A percentile compares a stretch with the other conserved stretches of the same genome.
Evolutionary conservation across 2,113 vertebrate species (phyloP).

Genomic region (Mungos mungo): DNA sequence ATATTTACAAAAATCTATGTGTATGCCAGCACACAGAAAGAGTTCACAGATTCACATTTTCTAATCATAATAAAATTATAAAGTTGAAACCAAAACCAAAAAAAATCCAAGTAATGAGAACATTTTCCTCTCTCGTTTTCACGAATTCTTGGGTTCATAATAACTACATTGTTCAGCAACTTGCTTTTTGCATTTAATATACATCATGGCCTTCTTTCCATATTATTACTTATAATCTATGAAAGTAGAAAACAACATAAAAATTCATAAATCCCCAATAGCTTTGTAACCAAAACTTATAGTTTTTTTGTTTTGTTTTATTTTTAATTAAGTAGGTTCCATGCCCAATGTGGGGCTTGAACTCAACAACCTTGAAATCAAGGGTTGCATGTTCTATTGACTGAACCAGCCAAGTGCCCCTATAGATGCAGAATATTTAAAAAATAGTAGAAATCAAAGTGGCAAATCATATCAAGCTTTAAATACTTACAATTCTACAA

Average conservation of each 20-base stretch:
- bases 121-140: background rate
- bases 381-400: background rate
- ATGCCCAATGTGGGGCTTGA: background rate
- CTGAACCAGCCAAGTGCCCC: background rate
- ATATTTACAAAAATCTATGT: background rate
- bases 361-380: background rate
- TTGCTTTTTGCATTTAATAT: background rate
- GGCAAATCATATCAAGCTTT: background rate
- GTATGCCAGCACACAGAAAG: background rate
- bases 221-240: background rate
- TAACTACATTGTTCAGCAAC: background rate
- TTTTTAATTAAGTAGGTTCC: background rate
- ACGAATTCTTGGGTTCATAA: background rate
- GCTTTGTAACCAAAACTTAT: background rate
- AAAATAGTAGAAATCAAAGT: background rate
- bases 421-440: background rate
- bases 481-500: background rate
- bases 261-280: background rate
- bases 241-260: background rate
- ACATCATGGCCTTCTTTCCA: background rate
- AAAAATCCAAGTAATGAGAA: background rate
- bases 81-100: background rate
- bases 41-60: background rate
- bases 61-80: background rate
- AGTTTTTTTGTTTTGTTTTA: background rate